Evolutionary conservation across 2,797 vertebrate species (phyloP).

Genomic region (Acipenser transmontanus): DNA sequence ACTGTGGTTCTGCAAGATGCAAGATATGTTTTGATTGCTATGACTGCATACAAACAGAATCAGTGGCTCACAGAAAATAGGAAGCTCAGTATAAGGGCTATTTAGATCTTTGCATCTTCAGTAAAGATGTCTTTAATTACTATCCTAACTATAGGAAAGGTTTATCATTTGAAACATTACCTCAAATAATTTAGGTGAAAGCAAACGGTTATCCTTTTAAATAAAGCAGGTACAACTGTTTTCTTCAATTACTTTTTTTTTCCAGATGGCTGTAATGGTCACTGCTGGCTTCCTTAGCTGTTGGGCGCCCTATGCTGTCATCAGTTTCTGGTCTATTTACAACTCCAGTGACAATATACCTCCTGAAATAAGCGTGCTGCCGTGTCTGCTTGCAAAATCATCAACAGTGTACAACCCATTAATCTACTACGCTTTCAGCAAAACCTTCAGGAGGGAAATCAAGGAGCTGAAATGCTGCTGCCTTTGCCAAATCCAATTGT

Average conservation of each 20-base stretch:
- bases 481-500: not conserved
- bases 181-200: too few relatives aligned
- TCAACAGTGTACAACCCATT: constrained; percentile 48
- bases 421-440: constrained; percentile 52
- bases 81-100: too few relatives aligned
- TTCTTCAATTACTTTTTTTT: constrained; percentile 13
- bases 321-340: constrained; percentile 53
- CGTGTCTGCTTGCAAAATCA: constrained; percentile 52
- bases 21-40: too few relatives aligned
- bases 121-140: too few relatives aligned
- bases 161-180: too few relatives aligned
- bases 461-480: constrained; percentile 36
- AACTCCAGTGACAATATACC: constrained; percentile 38
- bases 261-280: constrained; percentile 51
- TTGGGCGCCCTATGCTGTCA: constrained; percentile 43
- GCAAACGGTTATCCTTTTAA: too few relatives aligned
- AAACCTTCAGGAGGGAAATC: constrained; percentile 41
- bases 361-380: constrained; percentile 37
- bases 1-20: too few relatives aligned
- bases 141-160: too few relatives aligned
- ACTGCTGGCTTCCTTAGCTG: constrained; percentile 43
- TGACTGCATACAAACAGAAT: too few relatives aligned
- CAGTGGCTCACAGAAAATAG: too few relatives aligned
- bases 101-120: too few relatives aligned
- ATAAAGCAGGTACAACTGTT: too few relatives aligned